Evolutionary conservation across 2,113 vertebrate genomes (phyloP).

Genomic region (Sturnus vulgaris): DNA sequence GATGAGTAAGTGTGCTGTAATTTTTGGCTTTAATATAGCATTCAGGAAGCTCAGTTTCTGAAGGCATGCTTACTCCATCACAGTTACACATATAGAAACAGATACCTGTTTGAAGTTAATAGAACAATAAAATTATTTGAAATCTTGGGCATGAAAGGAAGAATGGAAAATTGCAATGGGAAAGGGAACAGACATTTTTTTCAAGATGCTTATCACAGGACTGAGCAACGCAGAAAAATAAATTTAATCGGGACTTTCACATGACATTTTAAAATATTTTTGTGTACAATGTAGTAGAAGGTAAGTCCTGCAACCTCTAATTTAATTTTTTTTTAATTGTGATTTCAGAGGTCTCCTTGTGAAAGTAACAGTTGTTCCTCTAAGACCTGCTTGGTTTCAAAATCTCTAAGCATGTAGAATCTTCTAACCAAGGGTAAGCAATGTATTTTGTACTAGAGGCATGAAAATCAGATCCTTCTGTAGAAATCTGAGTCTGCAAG

Average conservation of each 20-base stretch:
- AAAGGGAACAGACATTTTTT: not conserved
- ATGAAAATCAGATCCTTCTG: not conserved
- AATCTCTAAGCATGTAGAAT: not conserved
- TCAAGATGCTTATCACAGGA: not conserved
- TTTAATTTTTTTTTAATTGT: not conserved
- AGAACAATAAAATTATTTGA: not conserved
- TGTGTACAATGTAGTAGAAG: not conserved
- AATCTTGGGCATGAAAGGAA: not conserved
- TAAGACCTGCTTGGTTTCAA: not conserved
- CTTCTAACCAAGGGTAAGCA: not conserved
- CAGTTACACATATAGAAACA: not conserved
- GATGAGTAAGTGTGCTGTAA: slow-evolving; percentile 20
- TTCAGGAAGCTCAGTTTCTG: not conserved
- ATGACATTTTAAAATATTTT: not conserved
- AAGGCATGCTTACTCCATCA: not conserved
- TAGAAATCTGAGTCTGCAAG: not conserved
- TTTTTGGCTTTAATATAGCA: not conserved
- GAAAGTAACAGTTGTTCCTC: not conserved
- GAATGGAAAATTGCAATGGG: not conserved
- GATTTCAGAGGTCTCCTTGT: not conserved
- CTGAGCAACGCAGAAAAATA: not conserved
- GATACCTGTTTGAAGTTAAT: not conserved
- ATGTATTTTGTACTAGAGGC: not conserved
- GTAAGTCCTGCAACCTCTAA: not conserved
- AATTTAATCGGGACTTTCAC: not conserved